Conservation (phyloP, 2,888 invertebrate genomes). For the Philonicus albiceps region DNA sequence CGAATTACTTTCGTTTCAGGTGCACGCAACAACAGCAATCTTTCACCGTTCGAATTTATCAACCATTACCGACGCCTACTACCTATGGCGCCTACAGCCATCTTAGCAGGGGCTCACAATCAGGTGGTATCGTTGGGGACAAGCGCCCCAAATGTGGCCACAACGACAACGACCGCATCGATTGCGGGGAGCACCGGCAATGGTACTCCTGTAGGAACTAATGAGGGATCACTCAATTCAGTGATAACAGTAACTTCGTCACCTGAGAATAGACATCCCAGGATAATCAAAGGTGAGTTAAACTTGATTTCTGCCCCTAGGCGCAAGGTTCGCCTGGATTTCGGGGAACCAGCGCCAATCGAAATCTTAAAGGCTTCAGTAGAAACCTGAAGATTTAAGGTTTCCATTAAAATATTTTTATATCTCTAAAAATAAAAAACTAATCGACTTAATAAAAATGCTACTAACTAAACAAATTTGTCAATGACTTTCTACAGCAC, state of each 20-base stretch:
- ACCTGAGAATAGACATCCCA: conserved; percentile 45
- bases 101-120: conserved; percentile 28
- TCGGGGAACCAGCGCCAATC: not conserved
- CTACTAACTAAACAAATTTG: too few species aligned
- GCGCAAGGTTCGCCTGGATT: not conserved
- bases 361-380: not conserved
- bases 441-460: too few species aligned
- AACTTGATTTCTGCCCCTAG: not conserved
- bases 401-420: not conserved
- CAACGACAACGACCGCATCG: conserved; percentile 1
- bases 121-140: not conserved
- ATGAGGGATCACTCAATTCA: conserved; percentile 46
- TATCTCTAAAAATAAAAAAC: not conserved
- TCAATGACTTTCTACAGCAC: too few species aligned
- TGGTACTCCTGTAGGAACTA: conserved; percentile 40
- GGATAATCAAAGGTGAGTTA: conserved; percentile 41
- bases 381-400: not conserved
- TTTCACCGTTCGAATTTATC: conserved; percentile 49
- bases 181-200: conserved; percentile 7
- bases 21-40: conserved; percentile 43
- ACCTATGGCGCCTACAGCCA: conserved; percentile 47
- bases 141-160: not conserved
- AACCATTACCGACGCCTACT: conserved; percentile 48
- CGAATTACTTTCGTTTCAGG: conserved; percentile 31
- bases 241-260: conserved; percentile 44